Conservation (phyloP, 1,140 invertebrate species). For the Drosophila pallidifrons region DNA sequence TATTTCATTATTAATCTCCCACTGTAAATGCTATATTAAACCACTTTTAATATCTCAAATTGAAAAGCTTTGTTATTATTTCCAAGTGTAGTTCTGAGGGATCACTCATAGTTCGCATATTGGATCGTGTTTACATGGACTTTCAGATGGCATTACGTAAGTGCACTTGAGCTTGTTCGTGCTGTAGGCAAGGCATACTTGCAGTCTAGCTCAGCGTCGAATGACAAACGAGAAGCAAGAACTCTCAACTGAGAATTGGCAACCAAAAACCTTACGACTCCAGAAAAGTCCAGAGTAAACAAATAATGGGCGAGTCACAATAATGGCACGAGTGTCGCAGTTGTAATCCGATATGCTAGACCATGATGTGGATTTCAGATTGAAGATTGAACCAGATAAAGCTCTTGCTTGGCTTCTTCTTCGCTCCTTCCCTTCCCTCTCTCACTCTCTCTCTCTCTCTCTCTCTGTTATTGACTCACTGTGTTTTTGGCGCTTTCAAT, state of each 20-base stretch:
- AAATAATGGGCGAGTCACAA: constrained; percentile 14
- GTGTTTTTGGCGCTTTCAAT: background rate
- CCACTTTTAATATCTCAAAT: no score
- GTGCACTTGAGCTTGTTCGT: constrained; percentile 8
- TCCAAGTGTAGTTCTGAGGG: background rate
- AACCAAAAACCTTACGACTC: background rate
- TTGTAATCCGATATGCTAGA: background rate
- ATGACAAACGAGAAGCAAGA: background rate
- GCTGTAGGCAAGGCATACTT: constrained; percentile 14
- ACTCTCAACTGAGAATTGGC: background rate
- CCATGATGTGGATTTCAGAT: background rate
- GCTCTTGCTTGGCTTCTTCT: no score
- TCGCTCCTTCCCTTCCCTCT: no score
- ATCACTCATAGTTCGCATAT: background rate
- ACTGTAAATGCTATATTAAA: no score
- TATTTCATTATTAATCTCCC: no score
- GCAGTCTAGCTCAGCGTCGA: constrained; percentile 5
- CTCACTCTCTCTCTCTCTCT: no score
- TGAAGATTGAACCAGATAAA: no score
- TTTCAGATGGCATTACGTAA: constrained; percentile 3
- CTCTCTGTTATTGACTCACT: no score
- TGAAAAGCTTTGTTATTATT: no score
- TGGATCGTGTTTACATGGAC: background rate
- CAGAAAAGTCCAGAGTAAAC: constrained; percentile 12
- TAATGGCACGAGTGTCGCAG: constrained; percentile 7